Evolutionary conservation across 2,113 vertebrate species (phyloP).

Genomic region (Sminthopsis crassicaudata): DNA sequence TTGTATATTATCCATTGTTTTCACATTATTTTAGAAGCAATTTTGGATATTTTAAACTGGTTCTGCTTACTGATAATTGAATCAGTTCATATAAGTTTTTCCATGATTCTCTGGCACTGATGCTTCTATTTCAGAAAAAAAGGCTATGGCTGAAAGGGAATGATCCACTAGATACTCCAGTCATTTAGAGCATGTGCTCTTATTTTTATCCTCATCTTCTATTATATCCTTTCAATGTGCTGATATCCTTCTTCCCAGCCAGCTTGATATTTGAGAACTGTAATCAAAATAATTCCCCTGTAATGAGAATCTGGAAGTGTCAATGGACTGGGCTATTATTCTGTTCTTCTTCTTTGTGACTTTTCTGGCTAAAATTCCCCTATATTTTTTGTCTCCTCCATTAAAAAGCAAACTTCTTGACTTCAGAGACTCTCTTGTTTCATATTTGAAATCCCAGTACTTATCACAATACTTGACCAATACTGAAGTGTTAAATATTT

Average conservation of each 20-base stretch:
- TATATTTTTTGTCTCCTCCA: neutral
- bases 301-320: too few relatives aligned
- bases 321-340: too few relatives aligned
- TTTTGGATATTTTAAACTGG: neutral
- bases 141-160: neutral
- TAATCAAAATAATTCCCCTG: too few relatives aligned
- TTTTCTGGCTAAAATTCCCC: too few relatives aligned
- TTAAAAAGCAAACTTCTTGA: neutral
- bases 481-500: neutral
- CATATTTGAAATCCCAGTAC: neutral
- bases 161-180: too few relatives aligned
- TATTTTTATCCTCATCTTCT: too few relatives aligned
- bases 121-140: neutral
- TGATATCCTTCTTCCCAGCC: too few relatives aligned
- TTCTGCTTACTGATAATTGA: neutral
- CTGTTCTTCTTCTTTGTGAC: too few relatives aligned
- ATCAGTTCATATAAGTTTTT: neutral
- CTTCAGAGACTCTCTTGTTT: neutral
- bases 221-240: too few relatives aligned
- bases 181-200: too few relatives aligned
- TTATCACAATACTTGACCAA: neutral
- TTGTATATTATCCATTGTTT: neutral
- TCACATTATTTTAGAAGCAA: neutral
- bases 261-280: too few relatives aligned
- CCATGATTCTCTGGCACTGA: neutral